A percentile compares a stretch with the other conserved stretches of the same genome.
These are phyloP conservation scores for Drosophila nebulosa DNA, from an alignment of 1,140 invertebrate species.

Conservation along the genomic window DNA sequence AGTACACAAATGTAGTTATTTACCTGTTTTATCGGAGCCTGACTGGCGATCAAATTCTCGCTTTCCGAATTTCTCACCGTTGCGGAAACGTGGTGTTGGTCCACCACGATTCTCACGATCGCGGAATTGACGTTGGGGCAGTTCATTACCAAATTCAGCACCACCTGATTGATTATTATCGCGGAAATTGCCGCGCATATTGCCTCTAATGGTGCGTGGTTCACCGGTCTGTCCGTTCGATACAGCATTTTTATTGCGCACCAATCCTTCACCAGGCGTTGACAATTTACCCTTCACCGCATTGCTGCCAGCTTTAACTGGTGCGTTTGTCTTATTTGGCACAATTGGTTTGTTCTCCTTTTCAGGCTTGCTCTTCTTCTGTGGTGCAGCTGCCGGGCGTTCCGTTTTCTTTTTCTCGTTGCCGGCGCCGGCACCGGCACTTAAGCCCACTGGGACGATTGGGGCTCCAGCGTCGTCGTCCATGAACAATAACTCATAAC, in stretches of 20 bases:
- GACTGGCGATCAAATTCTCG: slow-evolving; percentile 97
- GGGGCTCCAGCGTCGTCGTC: slow-evolving; percentile 88
- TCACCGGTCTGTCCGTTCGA: slow-evolving; percentile 59
- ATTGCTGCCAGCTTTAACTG: slow-evolving; percentile 7
- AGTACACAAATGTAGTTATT: slow-evolving; percentile 80
- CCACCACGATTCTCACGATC: slow-evolving; percentile 67
- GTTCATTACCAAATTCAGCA: slow-evolving; percentile 80
- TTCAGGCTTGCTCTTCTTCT: slow-evolving; percentile 83
- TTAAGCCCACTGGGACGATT: slow-evolving; percentile 14
- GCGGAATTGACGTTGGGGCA: slow-evolving; percentile 70
- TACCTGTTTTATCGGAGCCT: slow-evolving; percentile 93
- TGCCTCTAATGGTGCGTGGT: neutral
- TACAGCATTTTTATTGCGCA: slow-evolving; percentile 85
- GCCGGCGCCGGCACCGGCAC: slow-evolving; percentile 21
- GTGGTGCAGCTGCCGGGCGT: neutral
- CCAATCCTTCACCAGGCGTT: slow-evolving; percentile 35
- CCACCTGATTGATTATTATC: slow-evolving; percentile 81
- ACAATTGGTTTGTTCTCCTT: slow-evolving; percentile 90
- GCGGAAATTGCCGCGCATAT: slow-evolving; percentile 82
- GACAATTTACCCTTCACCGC: slow-evolving; percentile 31
- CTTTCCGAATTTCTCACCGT: slow-evolving; percentile 85
- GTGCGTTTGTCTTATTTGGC: slow-evolving; percentile 58
- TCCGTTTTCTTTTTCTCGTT: slow-evolving; percentile 34
- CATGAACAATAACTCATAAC: slow-evolving; percentile 93
- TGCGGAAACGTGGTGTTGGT: slow-evolving; percentile 80